phyloP scores from a whole-genome alignment of 2,797 vertebrate genomes.

The Ptychobarbus kaznakovi region DNA sequence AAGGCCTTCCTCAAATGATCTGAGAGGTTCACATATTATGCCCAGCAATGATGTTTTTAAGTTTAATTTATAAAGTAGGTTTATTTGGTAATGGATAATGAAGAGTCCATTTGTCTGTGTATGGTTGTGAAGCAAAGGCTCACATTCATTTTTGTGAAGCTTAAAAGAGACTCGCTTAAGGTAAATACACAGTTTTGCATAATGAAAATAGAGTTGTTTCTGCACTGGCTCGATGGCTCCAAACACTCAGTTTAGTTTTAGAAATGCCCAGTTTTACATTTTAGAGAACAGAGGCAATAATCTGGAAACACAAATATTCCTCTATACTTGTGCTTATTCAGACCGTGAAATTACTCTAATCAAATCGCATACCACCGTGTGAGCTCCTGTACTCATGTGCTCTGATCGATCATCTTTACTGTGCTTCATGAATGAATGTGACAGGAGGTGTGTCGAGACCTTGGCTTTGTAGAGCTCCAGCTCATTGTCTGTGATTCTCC shows the following conservation, averaged over 20 bases:
- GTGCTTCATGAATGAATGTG: neutral
- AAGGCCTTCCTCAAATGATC: neutral
- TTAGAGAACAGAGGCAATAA: no score
- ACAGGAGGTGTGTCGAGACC: conserved; percentile 71
- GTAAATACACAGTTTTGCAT: neutral
- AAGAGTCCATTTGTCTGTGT: neutral
- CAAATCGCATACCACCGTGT: no score
- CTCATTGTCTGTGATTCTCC: conserved; percentile 98
- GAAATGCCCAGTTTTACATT: no score
- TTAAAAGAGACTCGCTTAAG: neutral
- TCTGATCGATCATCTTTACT: neutral
- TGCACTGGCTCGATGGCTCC: neutral
- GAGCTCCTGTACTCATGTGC: neutral
- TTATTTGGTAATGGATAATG: neutral
- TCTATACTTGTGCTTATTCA: no score
- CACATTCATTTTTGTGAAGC: neutral
- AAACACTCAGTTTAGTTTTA: neutral
- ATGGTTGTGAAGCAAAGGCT: no score
- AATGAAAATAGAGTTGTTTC: no score
- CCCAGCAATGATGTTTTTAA: no score
- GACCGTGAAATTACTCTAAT: no score
- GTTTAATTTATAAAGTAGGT: neutral
- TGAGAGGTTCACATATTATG: no score
- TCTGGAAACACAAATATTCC: no score
- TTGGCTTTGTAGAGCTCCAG: conserved; percentile 96